These are phyloP conservation scores for Myiozetetes cayanensis DNA, from an alignment of 2,113 vertebrate species.

Conservation along the genomic window DNA sequence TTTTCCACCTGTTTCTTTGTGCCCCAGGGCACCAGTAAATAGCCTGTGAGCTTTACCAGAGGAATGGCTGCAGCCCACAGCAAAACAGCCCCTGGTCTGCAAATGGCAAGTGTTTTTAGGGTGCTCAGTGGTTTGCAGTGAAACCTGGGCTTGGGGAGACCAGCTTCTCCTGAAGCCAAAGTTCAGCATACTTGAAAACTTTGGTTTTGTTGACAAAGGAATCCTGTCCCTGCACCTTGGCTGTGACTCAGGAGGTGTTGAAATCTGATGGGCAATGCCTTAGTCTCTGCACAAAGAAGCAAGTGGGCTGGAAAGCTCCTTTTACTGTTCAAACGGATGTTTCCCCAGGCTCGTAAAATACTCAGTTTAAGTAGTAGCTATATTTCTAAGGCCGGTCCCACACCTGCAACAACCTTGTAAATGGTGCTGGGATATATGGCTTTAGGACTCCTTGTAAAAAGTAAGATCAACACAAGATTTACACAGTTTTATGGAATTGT, in stretches of 20 bases:
- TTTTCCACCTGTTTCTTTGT: not conserved
- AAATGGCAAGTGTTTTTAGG: not conserved
- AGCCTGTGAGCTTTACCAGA: not conserved
- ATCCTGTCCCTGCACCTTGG: not conserved
- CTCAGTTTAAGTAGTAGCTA: conserved; percentile 66
- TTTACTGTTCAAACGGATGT: conserved; percentile 68
- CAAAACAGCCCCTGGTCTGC: not conserved
- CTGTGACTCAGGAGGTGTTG: not conserved
- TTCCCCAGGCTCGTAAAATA: conserved; percentile 71
- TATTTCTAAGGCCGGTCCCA: conserved; percentile 65
- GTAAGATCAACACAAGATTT: conserved; percentile 72
- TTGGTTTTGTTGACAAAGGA: conserved; percentile 19
- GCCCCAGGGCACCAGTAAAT: not conserved
- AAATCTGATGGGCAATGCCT: not conserved
- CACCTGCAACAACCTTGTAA: conserved; percentile 77
- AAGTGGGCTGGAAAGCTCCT: not conserved
- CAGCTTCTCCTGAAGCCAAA: conserved; percentile 13
- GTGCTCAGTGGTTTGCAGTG: not conserved
- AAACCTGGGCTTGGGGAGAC: not conserved
- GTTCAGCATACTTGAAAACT: conserved; percentile 9
- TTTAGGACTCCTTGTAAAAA: conserved; percentile 72
- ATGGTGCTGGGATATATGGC: conserved; percentile 39
- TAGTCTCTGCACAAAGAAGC: not conserved
- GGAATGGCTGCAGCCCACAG: not conserved
- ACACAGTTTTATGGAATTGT: conserved; percentile 71